These are phyloP conservation scores for Heliconius eleuchia DNA, from an alignment of 1,140 invertebrate genomes.

Conservation along the genomic window DNA sequence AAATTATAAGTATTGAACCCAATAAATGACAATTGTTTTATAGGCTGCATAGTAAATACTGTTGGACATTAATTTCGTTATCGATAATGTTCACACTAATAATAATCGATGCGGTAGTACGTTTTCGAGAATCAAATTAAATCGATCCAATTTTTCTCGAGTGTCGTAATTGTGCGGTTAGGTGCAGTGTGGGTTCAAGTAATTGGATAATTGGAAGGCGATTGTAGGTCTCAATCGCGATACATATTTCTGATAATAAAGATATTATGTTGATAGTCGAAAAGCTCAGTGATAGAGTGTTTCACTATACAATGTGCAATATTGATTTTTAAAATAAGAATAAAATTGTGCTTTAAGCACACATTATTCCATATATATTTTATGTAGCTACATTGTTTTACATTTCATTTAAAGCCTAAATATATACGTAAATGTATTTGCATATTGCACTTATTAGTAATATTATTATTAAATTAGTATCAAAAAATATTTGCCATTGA, in stretches of 20 bases:
- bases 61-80: constrained; percentile 27
- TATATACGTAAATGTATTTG: not conserved
- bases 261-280: constrained; percentile 39
- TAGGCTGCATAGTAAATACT: not conserved
- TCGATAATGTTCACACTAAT: constrained; percentile 50
- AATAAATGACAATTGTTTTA: not conserved
- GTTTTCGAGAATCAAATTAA: constrained; percentile 44
- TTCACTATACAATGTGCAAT: not conserved
- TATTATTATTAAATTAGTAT: not conserved
- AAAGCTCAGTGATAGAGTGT: constrained; percentile 17
- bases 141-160: constrained; percentile 40
- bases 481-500: constrained; percentile 2
- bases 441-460: not conserved
- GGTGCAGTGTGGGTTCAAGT: constrained; percentile 47
- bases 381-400: no score
- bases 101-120: constrained; percentile 42
- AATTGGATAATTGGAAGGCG: constrained; percentile 43
- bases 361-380: no score
- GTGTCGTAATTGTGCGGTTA: constrained; percentile 41
- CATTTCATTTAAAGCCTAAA: not conserved
- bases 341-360: no score
- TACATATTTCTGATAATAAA: constrained; percentile 39
- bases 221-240: constrained; percentile 36
- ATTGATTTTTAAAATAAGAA: not conserved
- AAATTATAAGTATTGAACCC: not conserved